Evolutionary conservation across 2,113 vertebrate genomes (phyloP), one percentile per base, ranked within the genome.

Genomic region (Ariopsis seemanni): DNA sequence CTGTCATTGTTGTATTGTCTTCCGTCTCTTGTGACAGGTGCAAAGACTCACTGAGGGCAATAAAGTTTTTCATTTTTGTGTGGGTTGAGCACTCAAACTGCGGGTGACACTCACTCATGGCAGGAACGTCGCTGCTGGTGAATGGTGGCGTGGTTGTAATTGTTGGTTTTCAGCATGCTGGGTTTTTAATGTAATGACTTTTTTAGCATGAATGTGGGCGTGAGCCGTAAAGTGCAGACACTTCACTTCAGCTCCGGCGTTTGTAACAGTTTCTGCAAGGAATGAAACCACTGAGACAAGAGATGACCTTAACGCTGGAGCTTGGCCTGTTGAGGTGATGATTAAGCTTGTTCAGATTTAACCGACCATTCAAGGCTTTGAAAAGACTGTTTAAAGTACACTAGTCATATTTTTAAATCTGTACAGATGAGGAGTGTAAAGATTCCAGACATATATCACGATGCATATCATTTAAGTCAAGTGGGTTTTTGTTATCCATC

Each of bases 81-180:
- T 42, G 30, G 79, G 75, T 62, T 50, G 67, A 87, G 74, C 22
- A 55, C 20, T 69, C 50, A 85, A 87, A 88, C 86, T 50, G 79
- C 79, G 74, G 58, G 58, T 80, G 30, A 85, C 82, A 88, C 62
- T 30, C 67, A 1, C 67, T 88, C 87, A 89, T 74, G 88, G 85
- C 77, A 84, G 87, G 88, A 90, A 92, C 90, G 89, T 87, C 87
- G 90, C 86, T 12, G 58, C 83, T 84, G 85, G 90, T 90, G 79
- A 74, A 69, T 89, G 88, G 81, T 88, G 88, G 91, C 91, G 92
- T 89, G 10, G 63, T 57, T 65, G 82, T 90, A 91, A 92, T 91
- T 90, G 89, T 87, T 30, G 58, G 27, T 90, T 90, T 91, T 87
- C 87, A 87, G 27, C 62, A 2, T 11, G 74, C 34, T 20, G 69